Conservation (phyloP, 2,113 vertebrate species). For the Taurulus bubalis region DNA sequence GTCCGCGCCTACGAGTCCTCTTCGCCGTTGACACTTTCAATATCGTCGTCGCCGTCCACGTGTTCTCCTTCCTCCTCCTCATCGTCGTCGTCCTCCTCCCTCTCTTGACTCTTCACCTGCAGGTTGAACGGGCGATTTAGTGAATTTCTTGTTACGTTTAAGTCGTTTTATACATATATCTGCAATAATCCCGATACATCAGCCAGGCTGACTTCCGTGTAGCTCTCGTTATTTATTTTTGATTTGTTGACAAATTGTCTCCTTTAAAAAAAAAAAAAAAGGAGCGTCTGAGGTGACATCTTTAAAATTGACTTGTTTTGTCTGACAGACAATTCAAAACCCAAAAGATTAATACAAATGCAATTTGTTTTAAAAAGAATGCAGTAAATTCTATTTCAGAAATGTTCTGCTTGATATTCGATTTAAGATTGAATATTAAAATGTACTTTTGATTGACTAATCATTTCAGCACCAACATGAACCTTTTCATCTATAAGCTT, state of each 20-base stretch:
- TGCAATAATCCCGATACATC: too few species aligned
- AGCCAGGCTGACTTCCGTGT: too few species aligned
- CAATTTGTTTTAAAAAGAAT: background rate
- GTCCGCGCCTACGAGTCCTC: slow-evolving; percentile 74
- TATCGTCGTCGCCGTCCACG: slow-evolving; percentile 78
- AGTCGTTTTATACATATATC: too few species aligned
- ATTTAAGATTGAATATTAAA: background rate
- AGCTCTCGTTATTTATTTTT: too few species aligned
- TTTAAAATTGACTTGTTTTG: too few species aligned
- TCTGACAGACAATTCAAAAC: too few species aligned
- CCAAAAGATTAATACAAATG: too few species aligned
- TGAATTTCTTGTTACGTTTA: background rate
- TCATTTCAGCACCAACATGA: background rate
- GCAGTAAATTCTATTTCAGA: background rate
- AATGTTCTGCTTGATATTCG: background rate
- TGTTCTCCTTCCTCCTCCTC: slow-evolving; percentile 86
- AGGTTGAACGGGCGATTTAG: background rate
- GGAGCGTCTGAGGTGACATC: too few species aligned
- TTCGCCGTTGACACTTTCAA: slow-evolving; percentile 80
- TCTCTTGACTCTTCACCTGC: slow-evolving; percentile 80
- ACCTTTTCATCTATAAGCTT: background rate
- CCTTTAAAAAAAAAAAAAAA: too few species aligned
- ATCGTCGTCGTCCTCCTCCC: slow-evolving; percentile 75
- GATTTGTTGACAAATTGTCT: too few species aligned
- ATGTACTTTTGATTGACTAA: background rate